Evolutionary conservation across 2,888 invertebrate species (phyloP).

Genomic region (Thereva unica): DNA sequence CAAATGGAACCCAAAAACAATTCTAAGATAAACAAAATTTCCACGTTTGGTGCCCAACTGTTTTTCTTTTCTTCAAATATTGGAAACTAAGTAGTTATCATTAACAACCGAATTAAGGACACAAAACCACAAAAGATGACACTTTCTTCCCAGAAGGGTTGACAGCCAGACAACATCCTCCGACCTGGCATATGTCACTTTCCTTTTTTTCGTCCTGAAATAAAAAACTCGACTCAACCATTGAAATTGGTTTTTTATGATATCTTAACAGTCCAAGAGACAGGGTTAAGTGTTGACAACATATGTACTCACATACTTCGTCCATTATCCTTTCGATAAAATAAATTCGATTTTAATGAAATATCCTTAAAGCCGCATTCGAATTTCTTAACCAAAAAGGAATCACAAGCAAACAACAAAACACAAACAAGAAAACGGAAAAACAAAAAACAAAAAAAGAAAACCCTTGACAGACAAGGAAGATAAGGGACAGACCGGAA

Average conservation of each 20-base stretch:
- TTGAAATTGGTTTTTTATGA: slow-evolving; percentile 24
- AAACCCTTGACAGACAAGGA: neutral
- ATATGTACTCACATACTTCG: slow-evolving; percentile 1
- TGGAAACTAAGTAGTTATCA: too few species aligned
- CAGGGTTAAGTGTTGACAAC: slow-evolving; percentile 10
- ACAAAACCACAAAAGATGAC: too few species aligned
- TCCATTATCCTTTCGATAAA: neutral
- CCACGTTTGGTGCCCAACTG: too few species aligned
- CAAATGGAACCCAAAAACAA: too few species aligned
- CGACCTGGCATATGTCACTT: slow-evolving; percentile 22
- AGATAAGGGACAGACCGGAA: slow-evolving; percentile 9
- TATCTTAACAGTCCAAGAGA: slow-evolving; percentile 12
- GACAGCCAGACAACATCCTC: slow-evolving; percentile 5
- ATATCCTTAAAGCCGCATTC: slow-evolving; percentile 31
- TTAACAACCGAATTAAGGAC: too few species aligned
- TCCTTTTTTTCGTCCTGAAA: too few species aligned
- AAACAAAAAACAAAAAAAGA: too few species aligned
- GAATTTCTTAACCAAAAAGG: slow-evolving; percentile 13
- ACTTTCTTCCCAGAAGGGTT: too few species aligned
- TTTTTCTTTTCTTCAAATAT: too few species aligned
- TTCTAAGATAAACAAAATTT: too few species aligned
- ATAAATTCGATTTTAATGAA: slow-evolving; percentile 41
- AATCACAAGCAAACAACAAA: neutral
- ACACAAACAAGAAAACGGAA: too few species aligned
- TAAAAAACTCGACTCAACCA: neutral